Conservation (phyloP, 2,888 invertebrate species). For the Eucera pruinosa region DNA sequence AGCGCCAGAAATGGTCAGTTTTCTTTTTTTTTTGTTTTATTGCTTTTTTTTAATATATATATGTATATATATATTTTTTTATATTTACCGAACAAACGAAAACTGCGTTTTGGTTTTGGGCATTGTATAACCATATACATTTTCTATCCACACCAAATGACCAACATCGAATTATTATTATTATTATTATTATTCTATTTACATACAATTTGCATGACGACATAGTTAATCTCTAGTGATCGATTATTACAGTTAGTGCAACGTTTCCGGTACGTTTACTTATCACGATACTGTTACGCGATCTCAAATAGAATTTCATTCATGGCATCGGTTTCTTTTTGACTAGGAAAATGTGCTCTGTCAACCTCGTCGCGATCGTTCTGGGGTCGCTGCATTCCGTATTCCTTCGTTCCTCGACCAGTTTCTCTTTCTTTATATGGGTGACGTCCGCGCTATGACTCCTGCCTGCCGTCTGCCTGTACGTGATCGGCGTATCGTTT, state of each 20-base stretch:
- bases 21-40: constrained; percentile 20
- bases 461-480: constrained; percentile 47
- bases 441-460: constrained; percentile 70
- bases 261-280: constrained; percentile 38
- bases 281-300: constrained; percentile 35
- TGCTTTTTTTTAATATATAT: constrained; percentile 11
- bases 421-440: constrained; percentile 47
- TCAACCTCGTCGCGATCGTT: constrained; percentile 69
- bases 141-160: constrained; percentile 55
- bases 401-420: constrained; percentile 65
- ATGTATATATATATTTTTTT: too few species aligned
- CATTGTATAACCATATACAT: constrained; percentile 34
- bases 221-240: constrained; percentile 36
- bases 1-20: constrained; percentile 53
- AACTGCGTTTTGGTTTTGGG: constrained; percentile 28
- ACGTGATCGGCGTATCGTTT: background rate
- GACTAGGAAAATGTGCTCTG: constrained; percentile 67
- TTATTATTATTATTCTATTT: constrained; percentile 38
- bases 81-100: constrained; percentile 52
- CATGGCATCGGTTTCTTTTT: constrained; percentile 65
- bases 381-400: constrained; percentile 68
- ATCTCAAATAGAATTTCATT: constrained; percentile 30
- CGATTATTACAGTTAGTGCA: constrained; percentile 47
- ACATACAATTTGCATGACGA: constrained; percentile 50
- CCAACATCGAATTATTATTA: constrained; percentile 53